A percentile compares a stretch with the other conserved stretches of the same genome.
These are phyloP conservation scores for Calliopsis andreniformis DNA, from an alignment of 1,140 invertebrate genomes.

Conservation along the genomic window DNA sequence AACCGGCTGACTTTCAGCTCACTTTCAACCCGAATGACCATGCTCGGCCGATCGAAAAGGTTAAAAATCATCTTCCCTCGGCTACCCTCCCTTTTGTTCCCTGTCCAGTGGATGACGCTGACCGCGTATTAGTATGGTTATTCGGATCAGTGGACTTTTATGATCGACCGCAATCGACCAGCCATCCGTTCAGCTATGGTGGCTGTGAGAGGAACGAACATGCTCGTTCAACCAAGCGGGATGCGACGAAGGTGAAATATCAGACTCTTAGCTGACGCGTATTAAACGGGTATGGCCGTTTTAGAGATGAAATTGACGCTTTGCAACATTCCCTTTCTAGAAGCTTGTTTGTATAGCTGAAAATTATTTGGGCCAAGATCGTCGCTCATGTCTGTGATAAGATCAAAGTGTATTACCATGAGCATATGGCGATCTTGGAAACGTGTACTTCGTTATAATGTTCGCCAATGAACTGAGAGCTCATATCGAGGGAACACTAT, in stretches of 20 bases:
- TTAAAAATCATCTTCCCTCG: slow-evolving; percentile 64
- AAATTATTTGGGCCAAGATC: too few species aligned
- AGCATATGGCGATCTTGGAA: too few species aligned
- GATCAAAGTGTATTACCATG: too few species aligned
- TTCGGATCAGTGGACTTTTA: slow-evolving; percentile 52
- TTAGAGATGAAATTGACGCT: not conserved
- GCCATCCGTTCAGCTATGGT: slow-evolving; percentile 35
- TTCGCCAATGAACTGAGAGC: too few species aligned
- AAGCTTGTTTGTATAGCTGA: not conserved
- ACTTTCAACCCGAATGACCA: slow-evolving; percentile 49
- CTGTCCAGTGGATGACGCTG: slow-evolving; percentile 17
- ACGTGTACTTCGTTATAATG: too few species aligned
- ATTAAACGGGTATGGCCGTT: not conserved
- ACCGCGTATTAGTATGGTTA: slow-evolving; percentile 27
- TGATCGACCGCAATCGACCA: slow-evolving; percentile 54
- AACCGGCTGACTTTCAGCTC: slow-evolving; percentile 2
- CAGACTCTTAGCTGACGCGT: not conserved
- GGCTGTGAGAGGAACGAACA: slow-evolving; percentile 48
- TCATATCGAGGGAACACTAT: too few species aligned
- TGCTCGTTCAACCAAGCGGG: slow-evolving; percentile 4
- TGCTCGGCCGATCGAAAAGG: slow-evolving; percentile 56
- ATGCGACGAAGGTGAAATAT: not conserved
- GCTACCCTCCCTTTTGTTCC: not conserved
- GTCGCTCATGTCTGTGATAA: too few species aligned
- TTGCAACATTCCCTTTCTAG: too few species aligned